Base-by-base conservation (phyloP, 2,888 invertebrate species). In the Tridacna crocea region DNA sequence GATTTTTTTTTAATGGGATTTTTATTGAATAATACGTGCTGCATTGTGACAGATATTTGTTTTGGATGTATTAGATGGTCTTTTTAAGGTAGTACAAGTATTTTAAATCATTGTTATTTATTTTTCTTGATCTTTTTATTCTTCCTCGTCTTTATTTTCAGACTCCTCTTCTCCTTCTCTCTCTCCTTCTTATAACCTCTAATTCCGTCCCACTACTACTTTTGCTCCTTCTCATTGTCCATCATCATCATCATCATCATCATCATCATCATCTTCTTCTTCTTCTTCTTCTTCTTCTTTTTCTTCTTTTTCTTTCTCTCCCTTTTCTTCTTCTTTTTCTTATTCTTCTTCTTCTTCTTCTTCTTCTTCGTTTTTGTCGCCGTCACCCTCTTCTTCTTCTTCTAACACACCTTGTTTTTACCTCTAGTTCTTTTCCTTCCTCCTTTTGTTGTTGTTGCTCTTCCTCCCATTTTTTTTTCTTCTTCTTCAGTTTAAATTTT, bases 1-100 rank as follows among this genome's bases (percentile, higher is more conserved):
- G 36, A 36, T 12, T 36, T 66, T 66, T 66, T 66, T n/a, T n/a
- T n/a, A n/a, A 66, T 66, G 26, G 36, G 66, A 66, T 66, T n/a
- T 66, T 66, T 66, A 66, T 66, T 66, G 46, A 66, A 66, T 27
- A 66, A 36, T 46, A 10, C n/a, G 36, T 46, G 13, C 19, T 36
- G 46, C 17, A 36, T 46, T 36, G 26, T 66, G 66, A 36, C n/a
- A 66, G 26, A 26, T 36, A n/a, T 13, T 66, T 46, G n/a, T 66
- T 36, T 46, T 36, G 66, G 66, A 66, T 46, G n/a, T 66, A 66
- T 66, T 46, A 46, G 19, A 63, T 2, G 36, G 36, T 36, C 63
- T 63, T 63, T 26, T 27, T 26, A 63, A 63, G 27, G 63, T 63
- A 63, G 26, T 26, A 15, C 15, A 36, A 36, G 8, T 36, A 36